Evolutionary conservation across 2,797 vertebrate species (phyloP), one percentile per base, ranked within the genome.

Genomic region (Numenius phaeopus): DNA sequence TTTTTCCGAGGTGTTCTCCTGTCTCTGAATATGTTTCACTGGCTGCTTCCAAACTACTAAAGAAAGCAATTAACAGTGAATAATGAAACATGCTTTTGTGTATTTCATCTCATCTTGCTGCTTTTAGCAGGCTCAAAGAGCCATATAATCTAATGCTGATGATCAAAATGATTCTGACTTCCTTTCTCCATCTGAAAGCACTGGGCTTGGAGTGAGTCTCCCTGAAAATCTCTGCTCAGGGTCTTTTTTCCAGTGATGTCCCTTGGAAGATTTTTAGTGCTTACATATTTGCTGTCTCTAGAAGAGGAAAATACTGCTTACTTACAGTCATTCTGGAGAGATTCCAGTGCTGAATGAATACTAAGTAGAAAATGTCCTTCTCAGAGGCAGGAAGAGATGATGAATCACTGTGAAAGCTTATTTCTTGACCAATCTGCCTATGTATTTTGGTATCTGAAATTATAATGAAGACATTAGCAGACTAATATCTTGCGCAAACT

Each of bases 201-300:
- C 57, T 39, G 84, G 64, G 37, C 94, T 85, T 40, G 42, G 40
- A 93, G 91, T 65, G 11, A 90, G 71, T 55, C 79, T 83, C 59
- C 57, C 79, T 77, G 89, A 76, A 89, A 84, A 72, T 49, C 37
- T 46, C 89, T 96, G 93, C 90, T 24, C 34, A 26, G 80, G 24
- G 32, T 75, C 67, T 84, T 78, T 85, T 70, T 49, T 30, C 30
- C 75, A 23, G 14, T 62, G 46, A 40, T 71, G 37, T 62, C 66
- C 77, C 70, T 72, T 94, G 93, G 96, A 97, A 94, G 20, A 44
- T 47, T 85, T 78, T 89, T 95, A 95, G 39, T 49, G 66, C 93
- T 96, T 96, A 94, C 83, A 90, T 77, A 46, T 88, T 94, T 71
- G 95, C 96, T 93, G 89, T 94, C 91, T 83, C 76, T 80, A 24